These are phyloP conservation scores for Unio delphinus DNA, from an alignment of 2,888 invertebrate genomes.

Conservation along the genomic window DNA sequence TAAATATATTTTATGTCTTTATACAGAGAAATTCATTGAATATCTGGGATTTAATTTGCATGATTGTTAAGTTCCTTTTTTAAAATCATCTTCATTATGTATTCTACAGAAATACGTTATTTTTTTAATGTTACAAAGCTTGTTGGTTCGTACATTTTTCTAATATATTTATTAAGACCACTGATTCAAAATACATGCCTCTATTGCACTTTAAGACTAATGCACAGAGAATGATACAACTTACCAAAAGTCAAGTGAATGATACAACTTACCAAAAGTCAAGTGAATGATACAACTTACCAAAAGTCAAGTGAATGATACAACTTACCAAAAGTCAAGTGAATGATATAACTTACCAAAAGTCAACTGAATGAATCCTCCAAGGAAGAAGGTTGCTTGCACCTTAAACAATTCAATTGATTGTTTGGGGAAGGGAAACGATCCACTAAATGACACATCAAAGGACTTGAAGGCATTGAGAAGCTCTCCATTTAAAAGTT, in stretches of 20 bases:
- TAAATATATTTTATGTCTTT: too few species aligned
- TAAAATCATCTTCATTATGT: too few species aligned
- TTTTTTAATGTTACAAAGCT: too few species aligned
- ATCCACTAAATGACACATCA: slow-evolving; percentile 32
- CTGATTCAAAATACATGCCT: too few species aligned
- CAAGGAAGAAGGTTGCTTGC: slow-evolving; percentile 13
- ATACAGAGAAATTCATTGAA: too few species aligned
- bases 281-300: slow-evolving; percentile 18
- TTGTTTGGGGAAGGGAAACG: slow-evolving; percentile 20
- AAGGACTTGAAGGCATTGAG: slow-evolving; percentile 34
- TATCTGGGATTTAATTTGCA: too few species aligned
- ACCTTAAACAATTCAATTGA: slow-evolving; percentile 13
- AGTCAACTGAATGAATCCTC: slow-evolving; percentile 24
- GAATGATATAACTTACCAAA: slow-evolving; percentile 31
- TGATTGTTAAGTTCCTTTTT: too few species aligned
- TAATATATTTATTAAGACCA: too few species aligned
- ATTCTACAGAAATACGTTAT: too few species aligned
- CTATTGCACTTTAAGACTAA: too few species aligned
- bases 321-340: slow-evolving; percentile 19
- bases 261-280: slow-evolving; percentile 15
- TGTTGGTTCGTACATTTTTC: too few species aligned
- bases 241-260: slow-evolving; percentile 31
- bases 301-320: slow-evolving; percentile 24
- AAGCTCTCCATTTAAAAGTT: slow-evolving; percentile 10
- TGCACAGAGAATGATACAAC: neutral